These are phyloP conservation scores for Aphis craccivora DNA, from an alignment of 1,140 invertebrate species.

Conservation along the genomic window DNA sequence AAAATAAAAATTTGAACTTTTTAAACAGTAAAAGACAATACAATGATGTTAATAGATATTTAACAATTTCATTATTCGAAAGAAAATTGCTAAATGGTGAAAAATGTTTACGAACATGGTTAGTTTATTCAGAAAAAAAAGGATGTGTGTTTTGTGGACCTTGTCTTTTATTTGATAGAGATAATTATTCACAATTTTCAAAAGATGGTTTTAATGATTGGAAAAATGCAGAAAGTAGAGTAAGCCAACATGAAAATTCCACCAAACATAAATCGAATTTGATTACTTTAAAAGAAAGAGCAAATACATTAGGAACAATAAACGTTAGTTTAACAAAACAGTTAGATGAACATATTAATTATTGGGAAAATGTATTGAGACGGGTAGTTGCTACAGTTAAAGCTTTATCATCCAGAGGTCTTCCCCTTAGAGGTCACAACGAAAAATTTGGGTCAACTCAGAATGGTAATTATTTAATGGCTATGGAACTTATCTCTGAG, in stretches of 20 bases:
- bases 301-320: conserved; percentile 55
- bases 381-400: conserved; percentile 59
- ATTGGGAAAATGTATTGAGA: conserved; percentile 60
- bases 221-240: conserved; percentile 60
- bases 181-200: conserved; percentile 39
- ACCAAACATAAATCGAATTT: conserved; percentile 59
- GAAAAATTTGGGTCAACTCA: conserved; percentile 60
- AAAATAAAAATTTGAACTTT: conserved; percentile 48
- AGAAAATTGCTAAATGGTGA: conserved; percentile 40
- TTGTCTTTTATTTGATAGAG: conserved; percentile 61
- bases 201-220: conserved; percentile 62
- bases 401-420: conserved; percentile 59
- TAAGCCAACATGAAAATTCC: conserved; percentile 61
- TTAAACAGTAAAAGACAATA: conserved; percentile 13
- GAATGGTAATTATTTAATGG: conserved; percentile 61
- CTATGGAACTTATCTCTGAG: conserved; percentile 60
- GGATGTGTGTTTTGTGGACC: conserved; percentile 61
- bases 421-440: conserved; percentile 60
- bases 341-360: conserved; percentile 56
- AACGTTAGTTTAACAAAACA: conserved; percentile 56
- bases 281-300: conserved; percentile 57
- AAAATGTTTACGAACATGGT: conserved; percentile 33
- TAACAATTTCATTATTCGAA: conserved; percentile 14
- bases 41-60: conserved; percentile 17
- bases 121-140: conserved; percentile 48